Evolutionary conservation across 2,113 vertebrate species (phyloP), one percentile per base, ranked within the genome.

Genomic region (Cheilinus undulatus): DNA sequence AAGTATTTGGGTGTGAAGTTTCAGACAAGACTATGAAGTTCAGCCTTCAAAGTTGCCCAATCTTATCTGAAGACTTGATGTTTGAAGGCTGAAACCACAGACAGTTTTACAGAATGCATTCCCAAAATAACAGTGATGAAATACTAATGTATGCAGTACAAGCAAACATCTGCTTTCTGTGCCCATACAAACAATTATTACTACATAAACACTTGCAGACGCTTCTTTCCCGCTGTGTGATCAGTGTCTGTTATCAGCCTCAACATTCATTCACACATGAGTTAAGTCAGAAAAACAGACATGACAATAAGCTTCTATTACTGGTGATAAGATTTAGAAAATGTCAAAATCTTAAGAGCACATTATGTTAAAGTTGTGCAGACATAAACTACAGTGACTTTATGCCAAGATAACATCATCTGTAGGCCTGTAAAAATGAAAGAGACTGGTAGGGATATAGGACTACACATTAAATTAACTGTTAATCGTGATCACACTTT

Each of bases 291-390:
- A 30, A 58, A 73, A 73, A 58, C 34, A 70, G 69, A 80, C 53
- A 53, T 49, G 64, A 57, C 7, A 60, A 66, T 61, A 73, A 80
- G 63, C 69, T 68, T 63, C 57, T 23, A n/a, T 67, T 49, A 27
- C 60, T 42, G 4, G 51, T 6, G 45, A 79, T 79, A 71, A 62
- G 50, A 66, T 49, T n/a, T 34, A 26, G 56, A 50, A 60, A 50
- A 72, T 73, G 68, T 51, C 20, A 50, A 57, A 70, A 48, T 20
- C 40, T 42, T 23, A 30, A 22, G 32, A 6, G 8, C 19, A 4
- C 53, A 34, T 65, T 22, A 43, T 23, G 70, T 52, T 56, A 43
- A 32, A 12, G 42, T 30, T 45, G 23, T 34, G 68, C 50, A 60
- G 65, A 13, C 34, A 22, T 48, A 45, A 58, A 54, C 20, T 38